A percentile compares a stretch with the other conserved stretches of the same genome.
These are phyloP conservation scores for Tenebrio molitor DNA, from an alignment of 1,140 invertebrate genomes.

Conservation along the genomic window DNA sequence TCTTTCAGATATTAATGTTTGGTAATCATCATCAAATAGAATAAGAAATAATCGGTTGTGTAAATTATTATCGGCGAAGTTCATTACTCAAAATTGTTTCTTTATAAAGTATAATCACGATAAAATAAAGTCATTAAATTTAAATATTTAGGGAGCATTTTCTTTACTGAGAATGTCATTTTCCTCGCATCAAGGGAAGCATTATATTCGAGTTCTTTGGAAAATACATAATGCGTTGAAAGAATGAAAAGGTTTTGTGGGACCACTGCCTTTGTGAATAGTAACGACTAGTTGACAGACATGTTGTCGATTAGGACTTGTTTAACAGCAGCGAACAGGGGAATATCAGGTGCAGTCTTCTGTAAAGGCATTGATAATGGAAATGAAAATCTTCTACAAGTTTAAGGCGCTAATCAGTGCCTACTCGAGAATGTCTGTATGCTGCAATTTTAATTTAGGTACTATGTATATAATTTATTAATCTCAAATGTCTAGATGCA, in stretches of 20 bases:
- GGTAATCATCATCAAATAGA: too few species aligned
- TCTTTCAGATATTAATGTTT: too few species aligned
- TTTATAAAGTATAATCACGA: too few species aligned
- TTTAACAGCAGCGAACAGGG: slow-evolving; percentile 25
- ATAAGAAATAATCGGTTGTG: too few species aligned
- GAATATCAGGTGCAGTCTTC: slow-evolving; percentile 44
- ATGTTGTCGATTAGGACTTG: slow-evolving; percentile 37
- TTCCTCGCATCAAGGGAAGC: slow-evolving; percentile 24
- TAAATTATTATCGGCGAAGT: too few species aligned
- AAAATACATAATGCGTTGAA: slow-evolving; percentile 34
- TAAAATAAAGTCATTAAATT: slow-evolving; percentile 23
- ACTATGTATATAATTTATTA: too few species aligned
- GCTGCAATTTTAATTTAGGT: slow-evolving; percentile 12
- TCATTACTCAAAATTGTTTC: too few species aligned
- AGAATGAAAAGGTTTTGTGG: slow-evolving; percentile 34
- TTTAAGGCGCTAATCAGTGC: slow-evolving; percentile 10
- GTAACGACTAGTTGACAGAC: slow-evolving; percentile 38
- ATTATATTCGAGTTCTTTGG: slow-evolving; percentile 23
- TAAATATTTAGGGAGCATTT: slow-evolving; percentile 12
- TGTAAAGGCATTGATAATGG: slow-evolving; percentile 41
- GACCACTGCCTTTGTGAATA: slow-evolving; percentile 28
- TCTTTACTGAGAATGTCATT: slow-evolving; percentile 8
- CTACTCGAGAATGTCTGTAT: background rate
- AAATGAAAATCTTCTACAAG: slow-evolving; percentile 40
- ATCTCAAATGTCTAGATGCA: too few species aligned